Evolutionary conservation across 2,888 invertebrate genomes (phyloP).

Genomic region (Amphipyra tragopoginis): DNA sequence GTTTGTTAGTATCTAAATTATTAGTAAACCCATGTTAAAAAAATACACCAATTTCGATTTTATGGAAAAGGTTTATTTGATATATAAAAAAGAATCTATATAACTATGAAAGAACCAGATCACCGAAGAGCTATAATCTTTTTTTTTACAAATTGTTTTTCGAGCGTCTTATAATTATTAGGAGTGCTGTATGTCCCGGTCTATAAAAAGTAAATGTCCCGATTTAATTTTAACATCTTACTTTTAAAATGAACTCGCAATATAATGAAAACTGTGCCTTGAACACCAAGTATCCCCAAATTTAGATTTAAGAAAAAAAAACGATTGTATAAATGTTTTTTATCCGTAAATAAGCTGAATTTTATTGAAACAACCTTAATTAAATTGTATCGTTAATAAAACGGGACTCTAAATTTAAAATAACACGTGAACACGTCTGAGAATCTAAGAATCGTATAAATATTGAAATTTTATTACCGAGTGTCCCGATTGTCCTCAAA

Average conservation of each 20-base stretch:
- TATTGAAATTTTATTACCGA: background rate
- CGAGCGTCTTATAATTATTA: slow-evolving; percentile 60
- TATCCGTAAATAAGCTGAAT: too few relatives aligned
- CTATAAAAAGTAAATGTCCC: background rate
- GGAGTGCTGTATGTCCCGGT: slow-evolving; percentile 58
- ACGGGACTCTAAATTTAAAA: too few relatives aligned
- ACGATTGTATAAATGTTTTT: too few relatives aligned
- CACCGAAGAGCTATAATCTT: slow-evolving; percentile 78
- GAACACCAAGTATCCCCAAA: too few relatives aligned
- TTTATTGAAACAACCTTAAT: too few relatives aligned
- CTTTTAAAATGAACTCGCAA: too few relatives aligned
- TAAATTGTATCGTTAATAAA: too few relatives aligned
- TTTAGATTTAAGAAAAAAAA: too few relatives aligned
- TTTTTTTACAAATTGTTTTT: slow-evolving; percentile 63
- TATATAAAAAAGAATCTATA: slow-evolving; percentile 85
- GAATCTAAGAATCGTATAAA: too few relatives aligned
- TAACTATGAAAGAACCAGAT: slow-evolving; percentile 84
- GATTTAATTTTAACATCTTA: background rate
- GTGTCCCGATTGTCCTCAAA: background rate
- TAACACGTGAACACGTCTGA: too few relatives aligned
- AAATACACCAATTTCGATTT: slow-evolving; percentile 88
- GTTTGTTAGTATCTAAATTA: slow-evolving; percentile 82
- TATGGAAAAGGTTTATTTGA: slow-evolving; percentile 89
- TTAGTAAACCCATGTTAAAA: slow-evolving; percentile 90
- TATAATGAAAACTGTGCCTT: too few relatives aligned